Base-by-base conservation (phyloP, 2,113 vertebrate species). In the Microcebus griseorufus region DNA sequence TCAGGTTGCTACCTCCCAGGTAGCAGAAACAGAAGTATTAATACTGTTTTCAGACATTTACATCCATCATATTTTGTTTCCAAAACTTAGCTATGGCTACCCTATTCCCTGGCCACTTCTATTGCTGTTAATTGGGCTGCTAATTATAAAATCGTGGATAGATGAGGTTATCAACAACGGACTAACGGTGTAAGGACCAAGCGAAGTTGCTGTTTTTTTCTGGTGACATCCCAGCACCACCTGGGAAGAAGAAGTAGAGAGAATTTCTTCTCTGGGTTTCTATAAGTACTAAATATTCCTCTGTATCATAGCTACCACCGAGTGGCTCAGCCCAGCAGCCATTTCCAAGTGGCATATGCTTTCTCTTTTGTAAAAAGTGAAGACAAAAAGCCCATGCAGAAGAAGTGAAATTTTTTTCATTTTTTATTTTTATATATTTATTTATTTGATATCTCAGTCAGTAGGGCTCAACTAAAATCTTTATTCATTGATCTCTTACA, bases 131-230 rank as follows among this genome's bases (percentile, higher is more conserved):
- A 80, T 20, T 5, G 37, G 51, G 7, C 16, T 94, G 42, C 73
- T 96, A 73, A 88, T 94, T 89, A 91, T 88, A 92, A 89, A 96
- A 78, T 65, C 45, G 1, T 80, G 64, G 65, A n/a, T 34, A 72
- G 37, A 32, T 78, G 62, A 76, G 25, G 23, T 73, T 73, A 23
- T 83, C 69, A 96, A 95, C 79, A 95, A 75, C 42, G 34, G 58
- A 81, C 90, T 67, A 62, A 90, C 25, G 7, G 9, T 72, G 70
- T 96, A 37, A 42, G 82, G 64, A 87, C 39, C 17, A 39, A 96
- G 34, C 7, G n/a, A 7, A 9, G 1, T 27, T 34, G 27, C 11
- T 81, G 4, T 58, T 45, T 20, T 20, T 69, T 62, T 37, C 48
- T 93, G 45, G 73, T 76, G 60, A 37, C 27, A 80, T 90, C n/a